These are phyloP conservation scores for Pelagia noctiluca DNA, from an alignment of 30 jellyfish, hydroid and myxozoan genomes.

Conservation along the genomic window DNA sequence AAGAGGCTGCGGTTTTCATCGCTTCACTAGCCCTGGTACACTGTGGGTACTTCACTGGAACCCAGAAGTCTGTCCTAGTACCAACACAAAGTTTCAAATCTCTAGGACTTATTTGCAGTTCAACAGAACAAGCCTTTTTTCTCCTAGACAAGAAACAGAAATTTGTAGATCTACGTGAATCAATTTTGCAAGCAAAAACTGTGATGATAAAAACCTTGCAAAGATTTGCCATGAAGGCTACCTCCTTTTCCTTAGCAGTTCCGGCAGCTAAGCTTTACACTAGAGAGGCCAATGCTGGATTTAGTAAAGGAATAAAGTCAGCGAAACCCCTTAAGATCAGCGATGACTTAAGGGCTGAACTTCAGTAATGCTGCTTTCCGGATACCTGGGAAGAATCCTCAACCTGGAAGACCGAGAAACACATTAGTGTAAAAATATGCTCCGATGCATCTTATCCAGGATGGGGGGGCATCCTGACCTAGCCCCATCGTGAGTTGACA, in stretches of 20 bases:
- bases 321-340: not conserved
- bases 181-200: not conserved
- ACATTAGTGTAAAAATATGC: not conserved
- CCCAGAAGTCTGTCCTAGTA: not conserved
- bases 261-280: not conserved
- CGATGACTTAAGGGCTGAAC: not conserved
- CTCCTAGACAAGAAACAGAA: not conserved
- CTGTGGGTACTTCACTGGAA: not conserved
- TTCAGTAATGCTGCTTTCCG: not conserved
- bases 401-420: no score
- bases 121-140: no score
- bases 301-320: no score
- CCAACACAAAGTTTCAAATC: not conserved
- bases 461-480: not conserved
- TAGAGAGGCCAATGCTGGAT: not conserved
- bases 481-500: not conserved
- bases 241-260: not conserved
- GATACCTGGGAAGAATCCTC: not conserved
- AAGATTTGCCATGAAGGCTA: not conserved
- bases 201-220: not conserved
- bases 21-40: not conserved
- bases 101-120: not conserved
- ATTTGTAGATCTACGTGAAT: not conserved
- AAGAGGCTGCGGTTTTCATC: not conserved
- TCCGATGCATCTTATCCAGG: not conserved